Conservation (phyloP, 2,113 vertebrate genomes). For the Apodemus sylvaticus region DNA sequence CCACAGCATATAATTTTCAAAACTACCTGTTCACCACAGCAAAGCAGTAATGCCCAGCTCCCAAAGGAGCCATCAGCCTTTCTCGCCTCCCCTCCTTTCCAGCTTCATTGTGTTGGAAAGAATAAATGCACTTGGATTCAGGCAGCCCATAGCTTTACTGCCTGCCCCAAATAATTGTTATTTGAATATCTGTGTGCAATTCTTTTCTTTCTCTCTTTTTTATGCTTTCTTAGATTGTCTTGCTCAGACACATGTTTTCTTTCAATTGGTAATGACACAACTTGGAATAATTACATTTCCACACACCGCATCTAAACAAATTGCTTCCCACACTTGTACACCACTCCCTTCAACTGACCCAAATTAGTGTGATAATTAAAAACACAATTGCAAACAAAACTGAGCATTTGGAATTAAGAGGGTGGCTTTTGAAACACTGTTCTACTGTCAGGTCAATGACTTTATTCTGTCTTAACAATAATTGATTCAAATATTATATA, state of each 20-base stretch:
- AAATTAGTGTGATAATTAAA: background rate
- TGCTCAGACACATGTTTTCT: background rate
- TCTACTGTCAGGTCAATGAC: background rate
- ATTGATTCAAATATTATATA: background rate
- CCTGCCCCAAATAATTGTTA: background rate
- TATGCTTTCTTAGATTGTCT: background rate
- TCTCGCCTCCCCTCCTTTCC: background rate
- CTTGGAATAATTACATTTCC: constrained; percentile 9
- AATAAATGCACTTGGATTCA: background rate
- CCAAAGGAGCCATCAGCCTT: constrained; percentile 44
- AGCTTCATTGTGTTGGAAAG: constrained; percentile 14
- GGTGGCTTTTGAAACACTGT: background rate
- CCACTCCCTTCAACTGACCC: background rate
- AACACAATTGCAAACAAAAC: background rate
- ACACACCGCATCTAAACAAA: background rate
- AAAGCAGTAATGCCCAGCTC: constrained; percentile 59
- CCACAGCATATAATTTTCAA: background rate
- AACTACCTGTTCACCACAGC: constrained; percentile 61
- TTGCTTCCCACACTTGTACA: background rate
- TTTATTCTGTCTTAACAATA: background rate
- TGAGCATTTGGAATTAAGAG: background rate
- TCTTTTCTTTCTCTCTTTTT: background rate
- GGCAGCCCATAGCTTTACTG: background rate
- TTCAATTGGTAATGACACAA: background rate
- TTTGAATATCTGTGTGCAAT: background rate